Evolutionary conservation across 2,797 vertebrate genomes (phyloP).

Genomic region (Betta splendens): DNA sequence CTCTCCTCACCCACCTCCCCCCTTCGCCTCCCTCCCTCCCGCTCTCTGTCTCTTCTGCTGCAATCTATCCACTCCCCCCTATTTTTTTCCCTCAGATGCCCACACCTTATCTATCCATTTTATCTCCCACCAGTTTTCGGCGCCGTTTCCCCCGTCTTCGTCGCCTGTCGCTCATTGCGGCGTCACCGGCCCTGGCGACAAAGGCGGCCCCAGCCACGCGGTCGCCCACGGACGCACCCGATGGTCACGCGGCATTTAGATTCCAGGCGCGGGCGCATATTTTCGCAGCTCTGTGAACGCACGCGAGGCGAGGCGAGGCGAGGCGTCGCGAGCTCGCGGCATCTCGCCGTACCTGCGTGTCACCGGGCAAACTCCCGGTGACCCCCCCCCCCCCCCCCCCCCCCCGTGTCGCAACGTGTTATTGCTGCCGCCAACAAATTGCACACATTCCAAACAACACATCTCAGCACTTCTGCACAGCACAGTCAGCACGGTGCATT

Average conservation of each 20-base stretch:
- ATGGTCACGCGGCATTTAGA: constrained; percentile 52
- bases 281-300: constrained; percentile 15
- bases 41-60: constrained; percentile 44
- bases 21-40: constrained; percentile 13
- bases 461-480: neutral
- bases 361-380: constrained; percentile 21
- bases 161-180: constrained; percentile 68
- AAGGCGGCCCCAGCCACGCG: too few relatives aligned
- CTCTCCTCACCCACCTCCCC: constrained; percentile 38
- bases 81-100: constrained; percentile 61
- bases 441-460: neutral
- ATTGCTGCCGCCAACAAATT: neutral
- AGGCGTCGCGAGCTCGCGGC: constrained; percentile 20
- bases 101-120: constrained; percentile 77
- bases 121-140: constrained; percentile 71
- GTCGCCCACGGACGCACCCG: neutral
- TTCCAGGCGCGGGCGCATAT: constrained; percentile 7
- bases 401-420: neutral
- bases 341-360: constrained; percentile 15
- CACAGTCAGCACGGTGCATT: too few relatives aligned
- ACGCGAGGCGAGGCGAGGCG: too few relatives aligned
- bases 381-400: constrained; percentile 22
- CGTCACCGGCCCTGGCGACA: too few relatives aligned
- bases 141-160: constrained; percentile 72
- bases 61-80: constrained; percentile 67